Percentiles rank a stretch among this genome's conserved stretches.
These are phyloP conservation scores for Bufotes viridis DNA, from an alignment of 2,797 vertebrate species.

Conservation along the genomic window DNA sequence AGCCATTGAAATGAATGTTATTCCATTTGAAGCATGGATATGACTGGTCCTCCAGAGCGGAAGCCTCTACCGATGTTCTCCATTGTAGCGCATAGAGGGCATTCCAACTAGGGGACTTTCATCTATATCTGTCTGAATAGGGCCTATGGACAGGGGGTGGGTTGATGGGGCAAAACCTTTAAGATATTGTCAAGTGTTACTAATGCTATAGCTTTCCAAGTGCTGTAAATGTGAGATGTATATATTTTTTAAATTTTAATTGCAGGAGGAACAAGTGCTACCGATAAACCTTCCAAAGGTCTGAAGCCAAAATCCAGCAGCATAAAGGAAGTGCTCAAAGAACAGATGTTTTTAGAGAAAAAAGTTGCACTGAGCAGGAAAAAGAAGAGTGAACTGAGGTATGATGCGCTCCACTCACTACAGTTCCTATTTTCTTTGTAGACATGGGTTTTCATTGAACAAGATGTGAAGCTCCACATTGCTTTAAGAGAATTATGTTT, in stretches of 20 bases:
- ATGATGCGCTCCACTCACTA: conserved; percentile 17
- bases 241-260: conserved; percentile 4
- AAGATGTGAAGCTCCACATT: not conserved
- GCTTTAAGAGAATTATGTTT: not conserved
- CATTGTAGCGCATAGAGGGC: too few species aligned
- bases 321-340: conserved; percentile 94
- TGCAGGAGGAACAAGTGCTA: conserved; percentile 73
- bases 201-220: not conserved
- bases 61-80: too few species aligned
- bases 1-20: too few species aligned
- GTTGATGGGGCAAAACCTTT: too few species aligned
- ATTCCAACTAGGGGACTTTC: too few species aligned
- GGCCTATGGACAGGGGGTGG: too few species aligned
- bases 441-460: not conserved
- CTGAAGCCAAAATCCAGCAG: conserved; percentile 74
- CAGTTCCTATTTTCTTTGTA: not conserved
- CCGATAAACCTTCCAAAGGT: conserved; percentile 69
- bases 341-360: conserved; percentile 95
- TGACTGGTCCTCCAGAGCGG: too few species aligned
- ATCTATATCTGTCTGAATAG: too few species aligned
- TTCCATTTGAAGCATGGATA: too few species aligned
- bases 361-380: conserved; percentile 95
- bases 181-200: too few species aligned
- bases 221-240: not conserved
- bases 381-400: conserved; percentile 91